Base-by-base conservation (phyloP, 2,797 vertebrate genomes). In the Phoebastria nigripes region DNA sequence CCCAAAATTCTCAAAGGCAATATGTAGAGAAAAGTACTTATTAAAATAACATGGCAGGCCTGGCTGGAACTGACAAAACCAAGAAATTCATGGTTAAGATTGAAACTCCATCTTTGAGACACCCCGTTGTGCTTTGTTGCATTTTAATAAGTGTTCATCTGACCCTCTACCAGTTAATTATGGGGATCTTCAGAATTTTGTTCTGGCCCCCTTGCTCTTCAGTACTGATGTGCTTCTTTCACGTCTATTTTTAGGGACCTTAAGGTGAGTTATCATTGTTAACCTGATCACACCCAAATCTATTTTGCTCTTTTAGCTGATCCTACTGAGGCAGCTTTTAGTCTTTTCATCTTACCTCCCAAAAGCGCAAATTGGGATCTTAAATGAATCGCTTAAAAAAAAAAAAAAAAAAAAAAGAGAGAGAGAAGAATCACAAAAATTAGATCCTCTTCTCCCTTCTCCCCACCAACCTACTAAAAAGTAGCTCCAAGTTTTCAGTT, bases 101-200 rank as follows among this genome's bases (percentile, higher is more conserved):
- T 79, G 89, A 94, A 95, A 91, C 81, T 91, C 89, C 79, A 74
- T 90, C 73, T 91, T 95, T 95, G 69, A 89, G 85, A 94, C 44
- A 80, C 49, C 67, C 83, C 6, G 0, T 95, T 91, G 91, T 95
- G 87, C 94, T 94, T 87, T 88, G 76, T 87, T 91, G 90, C 93
- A 94, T 97, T 97, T 97, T 93, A 95, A 96, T 93, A 92, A 74
- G 78, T 61, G 54, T 55, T 95, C 79, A 80, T 82, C 44, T 96
- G 84, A 91, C 76, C 91, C 89, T 97, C 92, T 92, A 41, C 35
- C 71, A 93, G 82, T 93, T 96, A 96, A 96, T 94, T 96, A 82
- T 78, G 78, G 73, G 95, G 55, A 78, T 89, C 89, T 71, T 94
- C 74, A 91, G 92, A 97, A 93, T 90, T 80, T 90, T 86, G 47